Percentiles rank a stretch among this genome's conserved stretches.
phyloP scores from a whole-genome alignment of 2,797 vertebrate species.

The Tamandua tetradactyla region DNA sequence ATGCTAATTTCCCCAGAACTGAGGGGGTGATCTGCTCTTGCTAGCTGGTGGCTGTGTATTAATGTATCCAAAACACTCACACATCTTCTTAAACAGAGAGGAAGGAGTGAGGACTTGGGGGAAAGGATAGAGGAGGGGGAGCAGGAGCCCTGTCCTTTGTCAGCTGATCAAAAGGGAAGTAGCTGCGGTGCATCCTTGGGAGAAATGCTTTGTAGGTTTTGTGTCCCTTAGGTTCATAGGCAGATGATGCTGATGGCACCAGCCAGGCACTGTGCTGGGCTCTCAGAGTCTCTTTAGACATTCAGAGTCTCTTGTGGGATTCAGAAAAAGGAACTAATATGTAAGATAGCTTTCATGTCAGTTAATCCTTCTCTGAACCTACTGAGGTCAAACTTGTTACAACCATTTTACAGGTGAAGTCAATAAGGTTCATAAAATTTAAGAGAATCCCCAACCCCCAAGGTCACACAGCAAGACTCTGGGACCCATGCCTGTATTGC shows the following conservation, averaged over 20 bases:
- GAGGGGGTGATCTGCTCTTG: slow-evolving; percentile 56
- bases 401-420: not conserved
- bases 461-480: not conserved
- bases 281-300: not conserved
- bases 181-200: accelerated
- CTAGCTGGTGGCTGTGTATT: slow-evolving; percentile 59
- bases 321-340: not conserved
- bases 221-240: not conserved
- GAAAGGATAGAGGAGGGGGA: too few species aligned
- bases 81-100: slow-evolving; percentile 46
- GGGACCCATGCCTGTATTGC: not conserved
- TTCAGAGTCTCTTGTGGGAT: not conserved
- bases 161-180: not conserved
- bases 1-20: slow-evolving; percentile 82
- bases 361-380: not conserved
- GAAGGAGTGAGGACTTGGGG: not conserved
- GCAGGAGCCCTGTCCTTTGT: not conserved
- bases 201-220: not conserved
- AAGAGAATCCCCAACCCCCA: not conserved
- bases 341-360: not conserved
- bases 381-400: not conserved
- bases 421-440: not conserved
- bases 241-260: not conserved
- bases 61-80: slow-evolving; percentile 65
- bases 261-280: not conserved